A percentile compares a stretch with the other conserved stretches of the same genome.
Evolutionary conservation across 1,140 invertebrate species (phyloP).

Genomic region (Glomeris maerens): DNA sequence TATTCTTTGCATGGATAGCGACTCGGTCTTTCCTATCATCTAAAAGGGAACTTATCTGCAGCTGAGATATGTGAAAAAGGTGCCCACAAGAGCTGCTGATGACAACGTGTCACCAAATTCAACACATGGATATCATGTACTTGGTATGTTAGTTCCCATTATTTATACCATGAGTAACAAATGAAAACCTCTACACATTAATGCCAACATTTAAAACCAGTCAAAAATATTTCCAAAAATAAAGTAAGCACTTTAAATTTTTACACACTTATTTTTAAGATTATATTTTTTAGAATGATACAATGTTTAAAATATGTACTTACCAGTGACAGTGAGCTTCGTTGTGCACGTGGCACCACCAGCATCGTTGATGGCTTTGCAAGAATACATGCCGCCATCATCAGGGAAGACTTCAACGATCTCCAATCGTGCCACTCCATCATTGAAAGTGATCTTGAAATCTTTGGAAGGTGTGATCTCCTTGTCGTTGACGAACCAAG

Average conservation of each 20-base stretch:
- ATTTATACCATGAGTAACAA: no score
- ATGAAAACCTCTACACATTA: no score
- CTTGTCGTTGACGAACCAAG: constrained; percentile 60
- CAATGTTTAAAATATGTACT: constrained; percentile 40
- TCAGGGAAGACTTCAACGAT: constrained; percentile 46
- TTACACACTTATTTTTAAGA: constrained; percentile 1
- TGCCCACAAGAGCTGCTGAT: no score
- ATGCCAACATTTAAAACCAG: no score
- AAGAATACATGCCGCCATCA: constrained; percentile 63
- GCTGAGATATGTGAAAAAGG: no score
- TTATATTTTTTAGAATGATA: constrained; percentile 1
- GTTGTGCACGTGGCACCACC: constrained; percentile 64
- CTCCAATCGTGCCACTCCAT: constrained; percentile 46
- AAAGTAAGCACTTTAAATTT: neutral
- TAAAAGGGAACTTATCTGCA: no score
- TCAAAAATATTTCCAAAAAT: no score
- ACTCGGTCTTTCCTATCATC: no score
- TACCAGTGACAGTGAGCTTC: constrained; percentile 47
- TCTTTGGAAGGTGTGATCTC: constrained; percentile 46
- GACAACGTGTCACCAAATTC: no score
- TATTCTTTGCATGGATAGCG: no score
- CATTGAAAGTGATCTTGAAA: constrained; percentile 39
- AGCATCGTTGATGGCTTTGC: constrained; percentile 55
- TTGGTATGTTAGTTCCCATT: no score
- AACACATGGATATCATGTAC: no score